These are phyloP conservation scores for Drosophila oshimai DNA, from an alignment of 1,140 invertebrate species.

Conservation along the genomic window DNA sequence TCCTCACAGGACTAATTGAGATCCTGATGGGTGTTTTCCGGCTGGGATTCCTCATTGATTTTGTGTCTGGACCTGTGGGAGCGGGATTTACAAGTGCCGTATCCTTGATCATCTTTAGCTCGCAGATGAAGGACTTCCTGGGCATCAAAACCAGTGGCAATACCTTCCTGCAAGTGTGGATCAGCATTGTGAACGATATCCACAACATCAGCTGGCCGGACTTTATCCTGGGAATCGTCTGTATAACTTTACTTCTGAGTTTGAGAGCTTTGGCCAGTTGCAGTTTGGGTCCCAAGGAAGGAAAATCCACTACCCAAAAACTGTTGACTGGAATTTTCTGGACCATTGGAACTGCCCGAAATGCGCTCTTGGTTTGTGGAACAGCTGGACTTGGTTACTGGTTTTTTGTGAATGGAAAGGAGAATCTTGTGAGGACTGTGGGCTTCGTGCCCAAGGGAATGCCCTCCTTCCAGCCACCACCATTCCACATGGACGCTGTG, in stretches of 20 bases:
- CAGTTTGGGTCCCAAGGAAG: slow-evolving; percentile 85
- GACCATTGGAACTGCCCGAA: slow-evolving; percentile 88
- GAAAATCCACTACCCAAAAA: slow-evolving; percentile 84
- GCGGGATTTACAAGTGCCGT: slow-evolving; percentile 97
- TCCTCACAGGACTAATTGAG: slow-evolving; percentile 91
- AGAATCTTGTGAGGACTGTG: slow-evolving; percentile 67
- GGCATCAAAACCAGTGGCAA: slow-evolving; percentile 90
- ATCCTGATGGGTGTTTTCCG: slow-evolving; percentile 94
- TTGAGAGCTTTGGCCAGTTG: slow-evolving; percentile 87
- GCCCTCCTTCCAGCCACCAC: slow-evolving; percentile 86
- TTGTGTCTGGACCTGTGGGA: slow-evolving; percentile 96
- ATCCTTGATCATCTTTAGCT: slow-evolving; percentile 94
- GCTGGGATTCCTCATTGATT: slow-evolving; percentile 95
- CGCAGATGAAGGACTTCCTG: slow-evolving; percentile 94
- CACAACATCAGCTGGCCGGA: slow-evolving; percentile 87
- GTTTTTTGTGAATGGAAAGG: slow-evolving; percentile 70
- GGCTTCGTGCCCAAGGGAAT: slow-evolving; percentile 88
- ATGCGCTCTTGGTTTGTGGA: slow-evolving; percentile 89
- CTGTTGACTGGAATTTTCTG: slow-evolving; percentile 85
- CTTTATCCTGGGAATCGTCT: slow-evolving; percentile 87
- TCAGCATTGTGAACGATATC: slow-evolving; percentile 86
- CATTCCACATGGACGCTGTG: slow-evolving; percentile 85
- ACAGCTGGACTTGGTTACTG: slow-evolving; percentile 86
- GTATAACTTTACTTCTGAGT: slow-evolving; percentile 88
- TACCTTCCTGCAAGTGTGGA: slow-evolving; percentile 90